Evolutionary conservation across 2,888 invertebrate genomes (phyloP), one percentile per base, ranked within the genome.

Genomic region (Temnothorax rugatulus): DNA sequence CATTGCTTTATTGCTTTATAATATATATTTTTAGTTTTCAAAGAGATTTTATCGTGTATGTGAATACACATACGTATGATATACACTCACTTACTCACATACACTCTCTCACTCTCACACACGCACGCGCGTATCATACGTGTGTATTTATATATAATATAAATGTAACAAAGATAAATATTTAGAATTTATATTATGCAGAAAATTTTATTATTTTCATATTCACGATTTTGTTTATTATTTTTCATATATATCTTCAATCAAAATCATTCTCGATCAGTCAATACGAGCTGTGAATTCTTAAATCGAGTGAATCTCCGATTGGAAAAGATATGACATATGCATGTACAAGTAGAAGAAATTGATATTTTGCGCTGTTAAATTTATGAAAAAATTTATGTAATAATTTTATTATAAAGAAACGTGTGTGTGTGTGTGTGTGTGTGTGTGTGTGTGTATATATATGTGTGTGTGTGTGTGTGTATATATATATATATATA

Each of bases 361-460:
- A 63, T 15, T 4, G n/a, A 77, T 59, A 44, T 63, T 69, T 47
- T 79, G 5, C 29, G 15, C 21, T 64, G 57, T 79, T 66, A 64
- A 64, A 64, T 52, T 57, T 47, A 47, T 34, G 34, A 69, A 69
- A 64, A 68, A 29, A 29, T 29, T 29, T 29, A 57, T 57, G 66
- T 77, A 77, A 68, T 34, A 44, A 77, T 54, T 63, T 76, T 68
- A 44, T 44, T 13, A 50, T 7, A 11, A 61, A 61, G 34, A 18
- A 63, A 47, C 34, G 15, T 57, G 29, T 1, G 2, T 29, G 29
- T 29, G n/a, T n/a, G n/a, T n/a, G n/a, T n/a, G n/a, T n/a, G n/a
- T n/a, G n/a, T n/a, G n/a, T n/a, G n/a, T n/a, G n/a, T n/a, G n/a
- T n/a, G n/a, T 29, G 29, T 29, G 29, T 29, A 29, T 29, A 29